Percentiles rank a stretch among this genome's conserved stretches.
Conservation (phyloP, 2,113 vertebrate genomes). For the Podarcis raffonei region DNA sequence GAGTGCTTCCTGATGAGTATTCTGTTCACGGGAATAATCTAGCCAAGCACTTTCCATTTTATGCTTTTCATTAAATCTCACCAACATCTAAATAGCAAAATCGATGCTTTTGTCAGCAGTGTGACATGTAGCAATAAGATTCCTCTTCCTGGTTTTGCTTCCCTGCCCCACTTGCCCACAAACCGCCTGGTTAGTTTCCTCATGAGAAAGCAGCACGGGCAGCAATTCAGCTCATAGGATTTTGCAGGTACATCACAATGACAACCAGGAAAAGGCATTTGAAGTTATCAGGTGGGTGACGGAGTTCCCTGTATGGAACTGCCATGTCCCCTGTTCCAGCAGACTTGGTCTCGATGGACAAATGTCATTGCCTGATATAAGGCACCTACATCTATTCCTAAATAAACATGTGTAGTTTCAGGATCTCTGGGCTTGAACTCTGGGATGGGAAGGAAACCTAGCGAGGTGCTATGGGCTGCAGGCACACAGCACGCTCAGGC, state of each 20-base stretch:
- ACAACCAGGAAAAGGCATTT: background rate
- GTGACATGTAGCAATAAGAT: background rate
- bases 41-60: background rate
- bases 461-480: too few relatives aligned
- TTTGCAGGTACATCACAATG: background rate
- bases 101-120: conserved; percentile 3
- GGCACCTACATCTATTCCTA: too few relatives aligned
- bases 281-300: background rate
- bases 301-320: background rate
- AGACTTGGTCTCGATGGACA: too few relatives aligned
- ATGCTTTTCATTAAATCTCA: background rate
- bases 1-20: too few relatives aligned
- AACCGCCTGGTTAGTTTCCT: background rate
- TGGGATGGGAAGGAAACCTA: too few relatives aligned
- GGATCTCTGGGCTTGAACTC: too few relatives aligned
- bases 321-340: too few relatives aligned
- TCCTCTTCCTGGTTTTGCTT: background rate
- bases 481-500: too few relatives aligned
- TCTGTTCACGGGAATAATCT: background rate
- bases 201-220: background rate
- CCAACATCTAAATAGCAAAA: background rate
- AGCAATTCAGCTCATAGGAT: background rate
- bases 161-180: background rate
- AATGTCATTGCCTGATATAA: too few relatives aligned
- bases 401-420: too few relatives aligned